Percentiles rank a stretch among this genome's conserved stretches.
Conservation (phyloP, 2,888 invertebrate species). For the Tribolium freemani region DNA sequence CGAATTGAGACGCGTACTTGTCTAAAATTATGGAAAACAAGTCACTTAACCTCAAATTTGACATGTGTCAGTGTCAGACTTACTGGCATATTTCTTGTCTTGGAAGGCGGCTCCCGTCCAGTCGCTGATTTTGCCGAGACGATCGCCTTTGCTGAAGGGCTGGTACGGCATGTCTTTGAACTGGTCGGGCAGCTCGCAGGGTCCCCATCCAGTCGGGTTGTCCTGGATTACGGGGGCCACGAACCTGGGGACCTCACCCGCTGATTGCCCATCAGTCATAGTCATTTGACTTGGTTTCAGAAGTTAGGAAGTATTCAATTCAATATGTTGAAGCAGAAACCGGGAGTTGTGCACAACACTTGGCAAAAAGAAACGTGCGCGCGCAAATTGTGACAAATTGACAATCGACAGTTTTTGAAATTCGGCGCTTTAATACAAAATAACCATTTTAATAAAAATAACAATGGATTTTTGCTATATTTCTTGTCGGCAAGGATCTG, state of each 20-base stretch:
- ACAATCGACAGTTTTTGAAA: too few relatives aligned
- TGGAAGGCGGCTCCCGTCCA: constrained; percentile 96
- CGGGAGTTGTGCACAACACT: neutral
- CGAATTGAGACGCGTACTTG: constrained; percentile 93
- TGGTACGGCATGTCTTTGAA: constrained; percentile 98
- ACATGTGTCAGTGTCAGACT: constrained; percentile 63
- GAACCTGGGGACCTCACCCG: constrained; percentile 77
- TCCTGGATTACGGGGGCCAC: constrained; percentile 83
- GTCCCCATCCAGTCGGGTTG: constrained; percentile 96
- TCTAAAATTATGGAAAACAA: constrained; percentile 69
- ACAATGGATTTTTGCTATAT: too few relatives aligned
- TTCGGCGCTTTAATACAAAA: too few relatives aligned
- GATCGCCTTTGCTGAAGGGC: constrained; percentile 98
- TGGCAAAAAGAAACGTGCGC: neutral
- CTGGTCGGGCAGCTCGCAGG: constrained; percentile 93
- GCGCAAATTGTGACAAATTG: too few relatives aligned
- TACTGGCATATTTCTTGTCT: constrained; percentile 94
- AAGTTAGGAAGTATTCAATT: too few relatives aligned
- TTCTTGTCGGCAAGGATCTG: too few relatives aligned
- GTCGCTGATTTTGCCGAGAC: constrained; percentile 98
- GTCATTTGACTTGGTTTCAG: constrained; percentile 49
- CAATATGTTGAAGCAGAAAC: neutral
- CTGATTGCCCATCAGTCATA: constrained; percentile 62
- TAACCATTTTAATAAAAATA: too few relatives aligned
- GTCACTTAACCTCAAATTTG: constrained; percentile 39